Conservation (phyloP, 2,888 invertebrate species). For the Trilocha varians region DNA sequence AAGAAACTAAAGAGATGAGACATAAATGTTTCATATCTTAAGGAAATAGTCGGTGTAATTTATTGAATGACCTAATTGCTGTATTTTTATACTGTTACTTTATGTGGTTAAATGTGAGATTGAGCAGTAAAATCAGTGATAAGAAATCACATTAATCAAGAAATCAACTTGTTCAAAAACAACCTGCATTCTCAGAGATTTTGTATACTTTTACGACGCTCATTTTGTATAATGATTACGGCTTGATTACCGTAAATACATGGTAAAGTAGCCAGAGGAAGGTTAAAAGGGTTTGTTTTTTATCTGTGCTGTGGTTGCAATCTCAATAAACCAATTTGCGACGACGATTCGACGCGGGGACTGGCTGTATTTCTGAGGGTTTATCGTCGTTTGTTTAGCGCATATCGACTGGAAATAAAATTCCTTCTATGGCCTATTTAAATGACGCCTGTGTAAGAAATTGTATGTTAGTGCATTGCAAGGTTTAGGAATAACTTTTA, state of each 20-base stretch:
- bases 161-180: neutral
- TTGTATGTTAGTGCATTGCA: no score
- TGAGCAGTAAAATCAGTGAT: neutral
- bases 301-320: constrained; percentile 41
- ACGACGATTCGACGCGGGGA: constrained; percentile 30
- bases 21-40: no score
- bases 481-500: no score
- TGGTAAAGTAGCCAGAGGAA: constrained; percentile 14
- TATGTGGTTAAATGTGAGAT: no score
- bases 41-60: no score
- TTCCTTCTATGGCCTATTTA: no score
- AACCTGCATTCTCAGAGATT: neutral
- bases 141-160: constrained; percentile 13
- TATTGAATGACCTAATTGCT: no score
- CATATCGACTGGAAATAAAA: no score
- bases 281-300: constrained; percentile 25
- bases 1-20: no score
- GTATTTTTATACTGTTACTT: no score
- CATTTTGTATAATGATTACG: constrained; percentile 18
- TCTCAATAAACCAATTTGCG: constrained; percentile 66
- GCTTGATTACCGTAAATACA: constrained; percentile 19
- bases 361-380: constrained; percentile 25
- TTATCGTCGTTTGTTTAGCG: constrained; percentile 29
- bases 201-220: constrained; percentile 6
- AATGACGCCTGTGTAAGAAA: no score